A percentile compares a stretch with the other conserved stretches of the same genome.
These are phyloP conservation scores for Drosophila histrio DNA, from an alignment of 2,888 invertebrate genomes.

Conservation along the genomic window DNA sequence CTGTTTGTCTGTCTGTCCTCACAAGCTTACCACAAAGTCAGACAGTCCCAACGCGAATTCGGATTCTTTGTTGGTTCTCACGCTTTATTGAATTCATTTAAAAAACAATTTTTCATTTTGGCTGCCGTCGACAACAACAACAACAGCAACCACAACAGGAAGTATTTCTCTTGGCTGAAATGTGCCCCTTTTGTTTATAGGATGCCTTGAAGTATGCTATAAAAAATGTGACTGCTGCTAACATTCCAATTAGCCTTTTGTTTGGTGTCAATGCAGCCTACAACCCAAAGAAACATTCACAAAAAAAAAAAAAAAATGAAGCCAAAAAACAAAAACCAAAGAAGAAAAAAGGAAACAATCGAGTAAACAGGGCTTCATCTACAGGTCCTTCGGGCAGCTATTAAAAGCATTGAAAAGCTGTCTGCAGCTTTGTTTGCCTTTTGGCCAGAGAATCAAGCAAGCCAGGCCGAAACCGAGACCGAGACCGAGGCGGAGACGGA, in stretches of 20 bases:
- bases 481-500: background rate
- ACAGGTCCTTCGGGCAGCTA: conserved; percentile 30
- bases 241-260: conserved; percentile 75
- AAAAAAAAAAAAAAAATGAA: conserved; percentile 5
- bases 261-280: conserved; percentile 69
- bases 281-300: conserved; percentile 17
- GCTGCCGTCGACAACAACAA: conserved; percentile 13
- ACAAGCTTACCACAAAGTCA: conserved; percentile 24
- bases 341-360: conserved; percentile 28
- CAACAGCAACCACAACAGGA: conserved; percentile 3
- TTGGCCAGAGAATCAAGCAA: conserved; percentile 7
- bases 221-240: conserved; percentile 55
- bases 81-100: conserved; percentile 80
- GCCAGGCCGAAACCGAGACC: background rate
- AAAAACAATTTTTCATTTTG: conserved; percentile 76
- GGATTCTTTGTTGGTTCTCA: conserved; percentile 49
- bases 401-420: conserved; percentile 42
- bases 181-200: conserved; percentile 30
- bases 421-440: conserved; percentile 54
- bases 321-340: background rate
- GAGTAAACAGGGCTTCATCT: conserved; percentile 49
- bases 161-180: conserved; percentile 20
- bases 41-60: conserved; percentile 26
- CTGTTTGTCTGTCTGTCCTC: conserved; percentile 9
- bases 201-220: conserved; percentile 22